Percentiles rank a stretch among this genome's conserved stretches.
Evolutionary conservation across 2,113 vertebrate genomes (phyloP).

Genomic region (Cinclus cinclus): DNA sequence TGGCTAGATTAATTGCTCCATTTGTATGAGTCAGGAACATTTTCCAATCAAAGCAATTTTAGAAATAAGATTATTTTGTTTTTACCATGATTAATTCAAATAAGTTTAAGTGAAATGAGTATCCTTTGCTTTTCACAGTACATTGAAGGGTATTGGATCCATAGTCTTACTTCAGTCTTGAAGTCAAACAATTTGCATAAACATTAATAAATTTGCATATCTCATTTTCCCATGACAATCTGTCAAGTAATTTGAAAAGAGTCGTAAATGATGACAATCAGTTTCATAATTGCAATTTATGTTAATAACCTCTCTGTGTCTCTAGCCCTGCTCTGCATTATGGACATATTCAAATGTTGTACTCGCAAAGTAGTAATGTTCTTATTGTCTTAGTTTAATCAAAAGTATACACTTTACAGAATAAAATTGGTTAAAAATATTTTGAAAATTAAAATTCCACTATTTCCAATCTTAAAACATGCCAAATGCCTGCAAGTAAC

Average conservation of each 20-base stretch:
- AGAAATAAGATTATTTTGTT: constrained; percentile 32
- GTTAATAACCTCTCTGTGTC: neutral
- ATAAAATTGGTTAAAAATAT: neutral
- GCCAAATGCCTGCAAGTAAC: neutral
- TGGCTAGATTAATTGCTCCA: constrained; percentile 22
- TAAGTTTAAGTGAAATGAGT: constrained; percentile 26
- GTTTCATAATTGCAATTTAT: constrained; percentile 29
- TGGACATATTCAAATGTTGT: neutral
- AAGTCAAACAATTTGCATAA: constrained; percentile 36
- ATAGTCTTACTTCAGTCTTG: constrained; percentile 16
- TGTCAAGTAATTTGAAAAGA: constrained; percentile 47
- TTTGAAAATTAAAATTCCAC: neutral
- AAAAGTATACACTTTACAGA: neutral
- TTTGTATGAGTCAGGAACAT: constrained; percentile 37
- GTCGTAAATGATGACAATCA: constrained; percentile 18
- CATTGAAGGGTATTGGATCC: neutral
- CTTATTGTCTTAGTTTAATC: neutral
- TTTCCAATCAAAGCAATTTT: constrained; percentile 41
- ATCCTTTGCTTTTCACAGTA: constrained; percentile 1
- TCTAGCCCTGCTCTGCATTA: neutral
- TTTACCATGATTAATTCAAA: constrained; percentile 38
- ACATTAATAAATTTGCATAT: constrained; percentile 30
- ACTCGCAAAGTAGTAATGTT: neutral
- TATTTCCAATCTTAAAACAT: neutral
- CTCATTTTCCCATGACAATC: constrained; percentile 16